A percentile compares a stretch with the other conserved stretches of the same genome.
These are phyloP conservation scores for Temnopleurus reevesii DNA, from an alignment of 53 echinoderm and acorn worm genomes.

Conservation along the genomic window DNA sequence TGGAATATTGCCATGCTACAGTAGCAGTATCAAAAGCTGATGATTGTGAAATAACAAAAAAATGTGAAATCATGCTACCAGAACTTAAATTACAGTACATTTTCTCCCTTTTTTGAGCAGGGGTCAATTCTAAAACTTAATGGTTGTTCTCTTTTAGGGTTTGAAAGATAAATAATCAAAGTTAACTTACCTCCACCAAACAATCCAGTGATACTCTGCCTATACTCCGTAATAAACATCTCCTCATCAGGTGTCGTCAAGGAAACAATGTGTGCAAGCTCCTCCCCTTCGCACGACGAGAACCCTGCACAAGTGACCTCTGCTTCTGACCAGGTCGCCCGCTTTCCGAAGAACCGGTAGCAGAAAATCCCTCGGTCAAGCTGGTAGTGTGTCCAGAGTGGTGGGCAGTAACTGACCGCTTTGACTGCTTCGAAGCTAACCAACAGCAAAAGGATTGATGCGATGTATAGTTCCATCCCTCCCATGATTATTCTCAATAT, in stretches of 20 bases:
- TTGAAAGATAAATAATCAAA: not conserved
- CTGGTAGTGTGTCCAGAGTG: constrained; percentile 85
- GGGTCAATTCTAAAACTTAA: too few relatives aligned
- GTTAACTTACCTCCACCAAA: constrained; percentile 62
- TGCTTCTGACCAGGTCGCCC: constrained; percentile 75
- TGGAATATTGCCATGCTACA: too few relatives aligned
- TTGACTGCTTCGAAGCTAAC: not conserved
- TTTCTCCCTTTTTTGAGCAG: too few relatives aligned
- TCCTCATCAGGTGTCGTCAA: constrained; percentile 73
- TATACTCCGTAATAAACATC: constrained; percentile 75
- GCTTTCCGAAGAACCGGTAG: constrained; percentile 80
- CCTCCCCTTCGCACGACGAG: constrained; percentile 76
- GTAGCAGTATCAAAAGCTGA: too few relatives aligned
- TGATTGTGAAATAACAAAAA: too few relatives aligned
- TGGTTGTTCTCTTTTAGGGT: too few relatives aligned
- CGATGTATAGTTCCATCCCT: not conserved
- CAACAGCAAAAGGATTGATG: constrained; percentile 3
- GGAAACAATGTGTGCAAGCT: constrained; percentile 81
- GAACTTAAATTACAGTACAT: too few relatives aligned
- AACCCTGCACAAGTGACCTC: constrained; percentile 75
- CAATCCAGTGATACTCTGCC: constrained; percentile 77
- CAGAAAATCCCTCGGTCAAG: constrained; percentile 69
- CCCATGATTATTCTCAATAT: not conserved
- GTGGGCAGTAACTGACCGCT: constrained; percentile 83
- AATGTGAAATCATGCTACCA: too few relatives aligned